Evolutionary conservation across 1,140 invertebrate species (phyloP), one percentile per base, ranked within the genome.

Genomic region (Zaprionus nigranus): DNA sequence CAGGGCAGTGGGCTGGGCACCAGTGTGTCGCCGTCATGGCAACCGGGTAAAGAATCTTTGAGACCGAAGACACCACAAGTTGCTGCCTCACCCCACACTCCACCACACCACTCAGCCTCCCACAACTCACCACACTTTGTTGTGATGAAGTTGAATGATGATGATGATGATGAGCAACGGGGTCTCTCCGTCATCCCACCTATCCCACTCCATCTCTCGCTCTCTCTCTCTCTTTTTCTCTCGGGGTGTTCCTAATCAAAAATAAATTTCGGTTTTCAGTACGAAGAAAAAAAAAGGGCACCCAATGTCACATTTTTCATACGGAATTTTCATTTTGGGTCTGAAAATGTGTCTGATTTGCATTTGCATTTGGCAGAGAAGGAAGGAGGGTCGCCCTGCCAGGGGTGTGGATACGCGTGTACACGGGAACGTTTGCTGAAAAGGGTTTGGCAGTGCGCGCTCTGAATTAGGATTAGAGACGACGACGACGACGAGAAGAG

Each of bases 321-420:
- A 58, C 49, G 70, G 69, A 79, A 88, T 78, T 81, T 88, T 76
- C 61, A 64, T 79, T 88, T 87, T 87, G 62, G 78, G 82, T 74
- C 56, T 43, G 61, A 77, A 88, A 88, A 81, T 84, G 81, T 88
- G 69, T 81, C 84, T 88, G 81, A 88, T 88, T 88, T 88, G 78
- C 84, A 88, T 88, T 86, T 82, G 67, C 46, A 54, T 49, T 59
- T 59, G 54, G 51, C 12, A 24, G 22, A 5, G 11, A n/a, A 62
- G 28, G 43, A 17, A 60, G 7, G 57, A 34, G 26, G 58, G 9
- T 28, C 26, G 11, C 12, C 5, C 22, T 5, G 49, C 20, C 43
- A 20, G 30, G 40, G 22, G 28, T 46, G 22, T 34, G 58, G 66
- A 49, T 36, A 49, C 3, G 17, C 43, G 54, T 56, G 65, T 49